phyloP scores from a whole-genome alignment of 2,888 invertebrate species.

The Drosophila mercatorum region DNA sequence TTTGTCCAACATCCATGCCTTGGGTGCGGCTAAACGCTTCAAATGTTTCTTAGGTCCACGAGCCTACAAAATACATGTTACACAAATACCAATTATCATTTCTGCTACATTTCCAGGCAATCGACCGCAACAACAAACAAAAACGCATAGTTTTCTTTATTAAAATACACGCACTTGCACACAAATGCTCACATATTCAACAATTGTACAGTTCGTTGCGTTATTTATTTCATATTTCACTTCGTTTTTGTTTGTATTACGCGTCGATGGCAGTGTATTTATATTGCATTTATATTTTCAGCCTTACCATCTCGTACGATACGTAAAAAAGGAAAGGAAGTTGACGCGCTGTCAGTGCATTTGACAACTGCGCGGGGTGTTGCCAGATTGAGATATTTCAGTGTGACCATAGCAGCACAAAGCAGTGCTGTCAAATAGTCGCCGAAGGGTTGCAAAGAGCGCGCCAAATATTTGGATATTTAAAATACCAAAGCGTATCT shows the following conservation, averaged over 20 bases:
- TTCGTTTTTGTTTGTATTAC: slow-evolving; percentile 40
- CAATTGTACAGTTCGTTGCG: slow-evolving; percentile 22
- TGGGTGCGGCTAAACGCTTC: slow-evolving; percentile 99
- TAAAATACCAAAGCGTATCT: slow-evolving; percentile 4
- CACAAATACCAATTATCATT: slow-evolving; percentile 26
- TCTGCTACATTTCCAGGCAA: neutral
- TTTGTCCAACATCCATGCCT: slow-evolving; percentile 99
- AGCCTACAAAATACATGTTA: slow-evolving; percentile 87
- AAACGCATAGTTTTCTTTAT: slow-evolving; percentile 30
- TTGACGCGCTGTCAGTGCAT: slow-evolving; percentile 69
- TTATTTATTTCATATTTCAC: slow-evolving; percentile 31
- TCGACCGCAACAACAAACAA: slow-evolving; percentile 45
- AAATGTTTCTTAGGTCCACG: slow-evolving; percentile 99
- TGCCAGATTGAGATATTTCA: slow-evolving; percentile 31
- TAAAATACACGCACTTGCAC: slow-evolving; percentile 25
- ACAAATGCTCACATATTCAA: slow-evolving; percentile 47
- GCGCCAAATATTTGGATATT: slow-evolving; percentile 15
- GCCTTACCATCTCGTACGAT: slow-evolving; percentile 85
- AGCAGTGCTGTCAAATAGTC: slow-evolving; percentile 11
- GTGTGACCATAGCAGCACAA: slow-evolving; percentile 18
- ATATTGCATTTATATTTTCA: slow-evolving; percentile 52
- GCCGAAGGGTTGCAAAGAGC: neutral
- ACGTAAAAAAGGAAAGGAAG: slow-evolving; percentile 82
- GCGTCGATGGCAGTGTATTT: slow-evolving; percentile 77
- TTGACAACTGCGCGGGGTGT: slow-evolving; percentile 54